Percentiles rank a stretch among this genome's conserved stretches.
Conservation (phyloP, 2,797 vertebrate species). For the Eidolon dupreanum region DNA sequence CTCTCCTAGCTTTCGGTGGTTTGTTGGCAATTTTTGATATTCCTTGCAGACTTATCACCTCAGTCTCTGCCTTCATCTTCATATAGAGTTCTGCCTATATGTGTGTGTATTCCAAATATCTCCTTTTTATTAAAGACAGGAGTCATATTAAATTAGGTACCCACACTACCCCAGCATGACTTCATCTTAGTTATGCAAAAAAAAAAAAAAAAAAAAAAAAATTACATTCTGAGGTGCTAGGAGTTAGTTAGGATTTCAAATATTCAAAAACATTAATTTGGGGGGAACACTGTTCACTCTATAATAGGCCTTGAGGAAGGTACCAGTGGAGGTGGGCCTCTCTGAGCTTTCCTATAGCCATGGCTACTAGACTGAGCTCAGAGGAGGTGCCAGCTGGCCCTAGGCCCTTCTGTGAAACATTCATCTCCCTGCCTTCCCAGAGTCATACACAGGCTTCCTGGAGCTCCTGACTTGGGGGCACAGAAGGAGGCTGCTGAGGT, state of each 20-base stretch:
- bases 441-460: not conserved
- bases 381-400: not conserved
- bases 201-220: not conserved
- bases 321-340: not conserved
- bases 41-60: not conserved
- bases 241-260: not conserved
- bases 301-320: not conserved
- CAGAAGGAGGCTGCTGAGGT: not conserved
- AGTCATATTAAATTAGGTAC: not conserved
- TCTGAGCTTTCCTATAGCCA: not conserved
- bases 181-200: not conserved
- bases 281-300: not conserved
- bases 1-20: not conserved
- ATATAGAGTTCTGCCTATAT: not conserved
- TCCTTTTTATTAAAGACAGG: not conserved
- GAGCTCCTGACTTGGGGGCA: too few relatives aligned
- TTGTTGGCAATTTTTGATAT: not conserved
- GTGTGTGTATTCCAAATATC: not conserved
- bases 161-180: not conserved
- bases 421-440: not conserved
- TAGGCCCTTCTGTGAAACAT: not conserved
- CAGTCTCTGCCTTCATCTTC: not conserved
- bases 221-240: not conserved
- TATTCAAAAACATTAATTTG: not conserved
- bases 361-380: not conserved